Evolutionary conservation across 2,888 invertebrate genomes (phyloP).

Genomic region (Nomada fucata): DNA sequence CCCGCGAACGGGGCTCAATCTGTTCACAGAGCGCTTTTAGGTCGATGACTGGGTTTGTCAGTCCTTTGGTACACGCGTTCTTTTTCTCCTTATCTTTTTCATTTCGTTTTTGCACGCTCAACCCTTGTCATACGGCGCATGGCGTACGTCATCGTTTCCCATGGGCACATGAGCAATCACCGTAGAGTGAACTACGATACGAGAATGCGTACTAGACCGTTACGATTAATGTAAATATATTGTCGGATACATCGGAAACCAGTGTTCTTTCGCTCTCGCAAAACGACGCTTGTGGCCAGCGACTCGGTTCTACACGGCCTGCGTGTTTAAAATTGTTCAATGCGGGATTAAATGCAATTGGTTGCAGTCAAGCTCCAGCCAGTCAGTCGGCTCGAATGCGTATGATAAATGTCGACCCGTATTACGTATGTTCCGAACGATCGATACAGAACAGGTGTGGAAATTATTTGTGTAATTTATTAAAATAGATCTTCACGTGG

Average conservation of each 20-base stretch:
- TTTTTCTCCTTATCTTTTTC: neutral
- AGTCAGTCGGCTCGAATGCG: neutral
- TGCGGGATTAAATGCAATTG: neutral
- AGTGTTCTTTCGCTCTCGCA: constrained; percentile 24
- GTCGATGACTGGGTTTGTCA: constrained; percentile 7
- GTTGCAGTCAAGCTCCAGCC: neutral
- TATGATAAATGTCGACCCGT: neutral
- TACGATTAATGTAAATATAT: constrained; percentile 75
- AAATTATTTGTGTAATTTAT: neutral
- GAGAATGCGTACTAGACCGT: constrained; percentile 73
- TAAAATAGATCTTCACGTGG: neutral
- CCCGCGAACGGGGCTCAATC: neutral
- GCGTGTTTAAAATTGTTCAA: neutral
- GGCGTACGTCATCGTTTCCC: constrained; percentile 22
- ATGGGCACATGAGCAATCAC: constrained; percentile 58
- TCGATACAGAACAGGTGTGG: neutral
- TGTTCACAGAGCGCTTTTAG: constrained; percentile 1
- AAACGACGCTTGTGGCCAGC: constrained; percentile 30
- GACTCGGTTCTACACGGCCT: neutral
- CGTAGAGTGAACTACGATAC: constrained; percentile 73
- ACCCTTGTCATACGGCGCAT: neutral
- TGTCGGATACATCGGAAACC: constrained; percentile 73
- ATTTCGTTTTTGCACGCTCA: neutral
- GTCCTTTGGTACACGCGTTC: neutral
- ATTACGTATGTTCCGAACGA: neutral